These are phyloP conservation scores for Luehdorfia chinensis DNA, from an alignment of 1,140 invertebrate genomes.

Conservation along the genomic window DNA sequence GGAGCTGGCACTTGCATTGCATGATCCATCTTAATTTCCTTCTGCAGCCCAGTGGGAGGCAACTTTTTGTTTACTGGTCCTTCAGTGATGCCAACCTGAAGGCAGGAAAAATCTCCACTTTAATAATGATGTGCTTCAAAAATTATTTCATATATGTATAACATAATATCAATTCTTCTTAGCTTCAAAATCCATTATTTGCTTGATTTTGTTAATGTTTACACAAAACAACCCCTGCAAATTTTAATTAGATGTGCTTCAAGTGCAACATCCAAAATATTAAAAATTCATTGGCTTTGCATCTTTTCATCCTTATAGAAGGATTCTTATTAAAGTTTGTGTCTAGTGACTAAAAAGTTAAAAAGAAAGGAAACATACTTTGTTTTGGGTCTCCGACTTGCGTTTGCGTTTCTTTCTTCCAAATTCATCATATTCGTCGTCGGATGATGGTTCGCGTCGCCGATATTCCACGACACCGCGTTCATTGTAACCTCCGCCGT, in stretches of 20 bases:
- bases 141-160: slow-evolving; percentile 57
- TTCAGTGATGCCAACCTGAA: slow-evolving; percentile 76
- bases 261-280: not conserved
- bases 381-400: slow-evolving; percentile 44
- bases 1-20: slow-evolving; percentile 43
- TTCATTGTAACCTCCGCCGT: slow-evolving; percentile 95
- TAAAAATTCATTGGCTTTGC: too few relatives aligned
- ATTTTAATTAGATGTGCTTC: slow-evolving; percentile 14
- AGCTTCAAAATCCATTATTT: slow-evolving; percentile 65
- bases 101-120: slow-evolving; percentile 77
- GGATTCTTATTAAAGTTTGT: too few relatives aligned
- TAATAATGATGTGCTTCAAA: slow-evolving; percentile 73
- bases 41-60: slow-evolving; percentile 64
- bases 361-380: slow-evolving; percentile 36
- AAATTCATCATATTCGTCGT: slow-evolving; percentile 98
- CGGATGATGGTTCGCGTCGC: slow-evolving; percentile 88
- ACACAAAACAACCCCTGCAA: slow-evolving; percentile 16
- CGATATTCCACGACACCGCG: slow-evolving; percentile 95
- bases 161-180: slow-evolving; percentile 65
- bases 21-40: slow-evolving; percentile 52
- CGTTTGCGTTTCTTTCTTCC: slow-evolving; percentile 88
- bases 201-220: slow-evolving; percentile 41
- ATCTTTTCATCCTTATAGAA: too few relatives aligned
- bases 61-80: slow-evolving; percentile 69
- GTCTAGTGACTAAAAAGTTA: slow-evolving; percentile 1